Base-by-base conservation (phyloP, 2,888 invertebrate genomes). In the Heliconius charithonia region DNA sequence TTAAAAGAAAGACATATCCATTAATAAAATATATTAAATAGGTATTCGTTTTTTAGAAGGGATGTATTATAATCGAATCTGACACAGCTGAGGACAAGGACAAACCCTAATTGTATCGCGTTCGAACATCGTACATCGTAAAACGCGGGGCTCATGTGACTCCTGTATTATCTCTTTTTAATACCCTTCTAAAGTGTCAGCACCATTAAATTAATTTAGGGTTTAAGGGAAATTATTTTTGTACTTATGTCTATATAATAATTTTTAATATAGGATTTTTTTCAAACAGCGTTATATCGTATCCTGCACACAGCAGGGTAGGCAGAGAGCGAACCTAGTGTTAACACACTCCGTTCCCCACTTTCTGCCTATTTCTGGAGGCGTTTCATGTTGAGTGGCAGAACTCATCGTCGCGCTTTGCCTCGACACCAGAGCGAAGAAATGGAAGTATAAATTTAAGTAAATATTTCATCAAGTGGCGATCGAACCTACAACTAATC, bases 101-200 rank as follows among this genome's bases (percentile, higher is more conserved):
- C 72, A 59, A 77, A 41, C 66, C 59, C 72, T 77, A 72, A 67
- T 59, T 77, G 66, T 77, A 73, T 77, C 59, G 37, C 66, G 56
- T 25, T 72, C 27, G n/a, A 32, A 75, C 56, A 10, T 67, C 19
- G 51, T 56, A 72, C 37, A 37, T 59, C 77, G 77, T 77, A 73
- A 73, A 67, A 59, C 37, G 32, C n/a, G 29, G 12, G 72, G 56
- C 37, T 56, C 66, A 66, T 66, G 66, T 66, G 41, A 25, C 41
- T 77, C 51, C 65, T 4, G 51, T 77, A 65, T 77, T 66, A 72
- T 77, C 73, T 73, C 41, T 41, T 56, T 71, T 59, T 37, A 59
- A 66, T 66, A 72, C 65, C 65, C 67, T 59, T 69, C 59, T 76
- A 69, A 59, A 41, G 62, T 74, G 70, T 63, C 25, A 70, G 62